phyloP scores from a whole-genome alignment of 2,113 vertebrate genomes.

The Acanthisitta chloris region DNA sequence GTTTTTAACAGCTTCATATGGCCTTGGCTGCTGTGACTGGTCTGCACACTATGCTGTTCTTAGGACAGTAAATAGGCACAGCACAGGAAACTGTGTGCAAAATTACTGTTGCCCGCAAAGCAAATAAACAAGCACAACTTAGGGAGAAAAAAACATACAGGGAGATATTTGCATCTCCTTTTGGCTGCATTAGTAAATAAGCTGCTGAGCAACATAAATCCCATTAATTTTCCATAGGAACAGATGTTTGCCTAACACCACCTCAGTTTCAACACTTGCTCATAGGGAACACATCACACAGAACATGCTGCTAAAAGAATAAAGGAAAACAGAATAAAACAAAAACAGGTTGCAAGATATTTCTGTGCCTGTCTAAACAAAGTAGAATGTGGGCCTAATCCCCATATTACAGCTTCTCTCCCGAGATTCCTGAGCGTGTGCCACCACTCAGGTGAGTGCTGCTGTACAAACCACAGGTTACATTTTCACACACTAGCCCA shows the following conservation, averaged over 20 bases:
- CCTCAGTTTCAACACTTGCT: background rate
- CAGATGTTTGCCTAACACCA: background rate
- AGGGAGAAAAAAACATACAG: rapidly evolving
- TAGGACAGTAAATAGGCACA: background rate
- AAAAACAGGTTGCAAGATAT: background rate
- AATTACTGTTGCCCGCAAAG: background rate
- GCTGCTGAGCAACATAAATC: background rate
- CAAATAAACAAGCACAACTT: background rate
- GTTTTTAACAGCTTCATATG: background rate
- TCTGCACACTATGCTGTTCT: background rate
- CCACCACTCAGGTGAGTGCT: no score
- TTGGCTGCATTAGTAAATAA: background rate
- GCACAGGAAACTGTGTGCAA: background rate
- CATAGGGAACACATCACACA: background rate
- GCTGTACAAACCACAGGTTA: background rate
- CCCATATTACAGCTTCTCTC: background rate
- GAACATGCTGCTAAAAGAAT: background rate
- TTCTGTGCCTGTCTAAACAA: background rate
- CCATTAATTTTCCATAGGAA: background rate
- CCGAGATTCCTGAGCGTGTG: background rate
- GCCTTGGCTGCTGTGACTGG: background rate
- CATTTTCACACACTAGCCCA: background rate
- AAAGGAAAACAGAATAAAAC: background rate
- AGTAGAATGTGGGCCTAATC: background rate
- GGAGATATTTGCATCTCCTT: background rate